phyloP scores from a whole-genome alignment of 2,797 vertebrate species.

The Taenioides sp. region DNA sequence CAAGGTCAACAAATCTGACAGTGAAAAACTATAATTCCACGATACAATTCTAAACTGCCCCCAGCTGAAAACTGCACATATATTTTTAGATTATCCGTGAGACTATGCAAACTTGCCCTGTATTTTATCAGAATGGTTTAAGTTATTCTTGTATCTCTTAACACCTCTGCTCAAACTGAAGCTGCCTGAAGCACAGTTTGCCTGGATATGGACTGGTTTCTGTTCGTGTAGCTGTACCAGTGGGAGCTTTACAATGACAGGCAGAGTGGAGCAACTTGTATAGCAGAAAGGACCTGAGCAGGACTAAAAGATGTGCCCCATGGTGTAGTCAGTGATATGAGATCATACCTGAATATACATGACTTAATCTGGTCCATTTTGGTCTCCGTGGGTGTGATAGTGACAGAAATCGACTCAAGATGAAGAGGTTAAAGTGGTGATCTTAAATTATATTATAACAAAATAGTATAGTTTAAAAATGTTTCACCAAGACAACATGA shows the following conservation, averaged over 20 bases:
- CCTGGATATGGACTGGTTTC: constrained; percentile 33
- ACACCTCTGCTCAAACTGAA: constrained; percentile 20
- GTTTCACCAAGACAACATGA: background rate
- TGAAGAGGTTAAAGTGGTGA: background rate
- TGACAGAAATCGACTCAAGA: background rate
- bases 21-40: no score
- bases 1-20: no score
- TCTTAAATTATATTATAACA: background rate
- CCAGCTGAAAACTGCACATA: no score
- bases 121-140: background rate
- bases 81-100: background rate
- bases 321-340: constrained; percentile 6
- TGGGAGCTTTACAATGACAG: constrained; percentile 47
- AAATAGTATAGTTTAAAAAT: background rate
- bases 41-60: no score
- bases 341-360: constrained; percentile 8
- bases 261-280: constrained; percentile 40
- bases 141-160: constrained; percentile 25
- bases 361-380: background rate
- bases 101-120: background rate
- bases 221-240: constrained; percentile 35
- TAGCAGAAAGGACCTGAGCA: constrained; percentile 28
- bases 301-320: background rate
- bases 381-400: background rate
- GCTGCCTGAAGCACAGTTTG: constrained; percentile 33